These are phyloP conservation scores for Gerris lacustris DNA, from an alignment of 2,888 invertebrate species.

Conservation along the genomic window DNA sequence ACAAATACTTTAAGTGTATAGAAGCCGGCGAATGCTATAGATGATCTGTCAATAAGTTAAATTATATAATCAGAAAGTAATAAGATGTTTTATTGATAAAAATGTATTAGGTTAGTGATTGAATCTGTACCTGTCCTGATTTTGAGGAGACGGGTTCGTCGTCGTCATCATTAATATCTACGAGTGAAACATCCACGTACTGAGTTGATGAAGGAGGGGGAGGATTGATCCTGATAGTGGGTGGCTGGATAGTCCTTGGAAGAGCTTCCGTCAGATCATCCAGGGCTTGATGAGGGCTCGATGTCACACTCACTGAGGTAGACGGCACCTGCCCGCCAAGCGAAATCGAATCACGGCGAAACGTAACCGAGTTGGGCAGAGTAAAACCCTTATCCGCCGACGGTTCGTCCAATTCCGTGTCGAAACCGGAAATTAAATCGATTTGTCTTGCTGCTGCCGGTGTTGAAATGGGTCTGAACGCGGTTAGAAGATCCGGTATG, in stretches of 20 bases:
- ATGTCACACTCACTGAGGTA: neutral
- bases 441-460: neutral
- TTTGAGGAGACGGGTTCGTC: neutral
- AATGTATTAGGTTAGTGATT: too few species aligned
- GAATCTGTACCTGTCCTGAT: neutral
- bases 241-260: neutral
- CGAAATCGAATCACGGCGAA: too few species aligned
- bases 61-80: too few species aligned
- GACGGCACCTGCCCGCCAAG: neutral
- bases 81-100: too few species aligned
- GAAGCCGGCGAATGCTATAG: too few species aligned
- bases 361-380: too few species aligned
- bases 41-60: too few species aligned
- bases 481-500: neutral
- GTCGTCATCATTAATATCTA: neutral
- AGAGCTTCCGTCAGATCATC: neutral
- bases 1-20: too few species aligned
- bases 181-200: neutral
- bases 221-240: neutral
- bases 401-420: neutral
- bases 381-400: too few species aligned
- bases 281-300: neutral
- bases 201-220: neutral
- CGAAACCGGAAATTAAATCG: conserved; percentile 3
- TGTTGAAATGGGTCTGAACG: neutral